Conservation (phyloP, 2,888 invertebrate species). For the Pasiphila rectangulata region DNA sequence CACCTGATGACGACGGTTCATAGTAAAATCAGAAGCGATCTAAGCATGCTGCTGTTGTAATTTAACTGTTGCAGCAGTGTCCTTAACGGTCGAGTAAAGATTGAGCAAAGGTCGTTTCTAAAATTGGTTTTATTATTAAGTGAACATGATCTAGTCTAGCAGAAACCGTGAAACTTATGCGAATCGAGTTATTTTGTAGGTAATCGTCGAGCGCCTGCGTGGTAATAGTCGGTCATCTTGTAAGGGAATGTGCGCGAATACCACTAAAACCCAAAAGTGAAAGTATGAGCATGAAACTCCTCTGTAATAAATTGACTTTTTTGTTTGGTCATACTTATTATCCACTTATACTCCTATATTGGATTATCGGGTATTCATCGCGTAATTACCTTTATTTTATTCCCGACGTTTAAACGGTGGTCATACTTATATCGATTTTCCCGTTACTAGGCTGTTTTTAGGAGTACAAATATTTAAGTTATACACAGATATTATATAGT, state of each 20-base stretch:
- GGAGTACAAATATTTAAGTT: constrained; percentile 26
- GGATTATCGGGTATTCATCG: no score
- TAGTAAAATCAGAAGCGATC: constrained; percentile 45
- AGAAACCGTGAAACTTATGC: no score
- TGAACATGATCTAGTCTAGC: constrained; percentile 42
- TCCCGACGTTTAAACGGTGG: no score
- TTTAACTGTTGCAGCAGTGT: constrained; percentile 49
- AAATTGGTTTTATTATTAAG: constrained; percentile 50
- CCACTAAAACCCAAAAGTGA: constrained; percentile 51
- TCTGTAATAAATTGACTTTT: constrained; percentile 42
- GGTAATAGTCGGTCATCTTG: constrained; percentile 13
- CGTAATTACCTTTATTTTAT: no score
- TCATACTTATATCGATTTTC: constrained; percentile 13
- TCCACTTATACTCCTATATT: no score
- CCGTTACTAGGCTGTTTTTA: constrained; percentile 22
- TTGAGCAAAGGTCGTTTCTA: constrained; percentile 66
- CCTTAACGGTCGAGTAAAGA: constrained; percentile 65
- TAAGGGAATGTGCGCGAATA: constrained; percentile 29
- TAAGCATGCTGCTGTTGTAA: constrained; percentile 51
- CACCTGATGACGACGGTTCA: constrained; percentile 35
- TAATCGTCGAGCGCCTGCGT: neutral
- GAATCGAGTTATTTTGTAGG: neutral
- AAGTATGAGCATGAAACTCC: constrained; percentile 48
- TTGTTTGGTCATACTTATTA: constrained; percentile 29
- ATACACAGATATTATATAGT: constrained; percentile 33